Evolutionary conservation across 2,797 vertebrate genomes (phyloP).

Genomic region (Notamacropus eugenii): DNA sequence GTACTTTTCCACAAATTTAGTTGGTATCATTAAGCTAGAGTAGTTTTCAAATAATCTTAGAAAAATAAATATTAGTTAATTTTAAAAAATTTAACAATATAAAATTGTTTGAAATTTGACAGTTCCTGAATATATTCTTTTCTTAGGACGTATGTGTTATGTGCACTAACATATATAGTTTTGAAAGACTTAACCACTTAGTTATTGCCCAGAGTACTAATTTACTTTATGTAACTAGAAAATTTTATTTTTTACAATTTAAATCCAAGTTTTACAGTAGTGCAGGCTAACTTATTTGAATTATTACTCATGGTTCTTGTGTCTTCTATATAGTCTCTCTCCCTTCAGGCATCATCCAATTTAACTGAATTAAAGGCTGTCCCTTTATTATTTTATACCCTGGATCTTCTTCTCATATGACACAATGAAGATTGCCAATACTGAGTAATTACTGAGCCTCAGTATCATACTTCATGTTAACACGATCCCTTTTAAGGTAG

Average conservation of each 20-base stretch:
- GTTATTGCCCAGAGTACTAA: too few species aligned
- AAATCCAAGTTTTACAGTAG: too few species aligned
- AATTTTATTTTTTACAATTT: too few species aligned
- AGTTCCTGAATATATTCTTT: conserved; percentile 12
- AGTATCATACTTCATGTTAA: conserved; percentile 57
- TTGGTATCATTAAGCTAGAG: too few species aligned
- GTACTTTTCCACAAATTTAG: too few species aligned
- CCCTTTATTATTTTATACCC: conserved; percentile 24
- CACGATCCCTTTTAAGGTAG: conserved; percentile 53
- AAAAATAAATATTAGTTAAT: conserved; percentile 43
- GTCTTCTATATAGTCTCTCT: too few species aligned
- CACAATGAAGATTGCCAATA: background rate
- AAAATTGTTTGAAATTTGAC: conserved; percentile 38
- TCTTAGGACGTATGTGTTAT: background rate
- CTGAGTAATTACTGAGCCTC: conserved; percentile 44
- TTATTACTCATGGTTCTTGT: too few species aligned
- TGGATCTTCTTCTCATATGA: background rate
- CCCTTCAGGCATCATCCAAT: too few species aligned
- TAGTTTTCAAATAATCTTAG: conserved; percentile 43
- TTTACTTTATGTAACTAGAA: too few species aligned
- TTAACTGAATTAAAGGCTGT: too few species aligned
- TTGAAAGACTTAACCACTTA: too few species aligned
- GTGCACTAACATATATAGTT: background rate
- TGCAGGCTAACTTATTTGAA: too few species aligned
- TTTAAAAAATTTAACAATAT: conserved; percentile 36